phyloP scores from a whole-genome alignment of 2,888 invertebrate genomes.

The Hydrotaea diabolus region DNA sequence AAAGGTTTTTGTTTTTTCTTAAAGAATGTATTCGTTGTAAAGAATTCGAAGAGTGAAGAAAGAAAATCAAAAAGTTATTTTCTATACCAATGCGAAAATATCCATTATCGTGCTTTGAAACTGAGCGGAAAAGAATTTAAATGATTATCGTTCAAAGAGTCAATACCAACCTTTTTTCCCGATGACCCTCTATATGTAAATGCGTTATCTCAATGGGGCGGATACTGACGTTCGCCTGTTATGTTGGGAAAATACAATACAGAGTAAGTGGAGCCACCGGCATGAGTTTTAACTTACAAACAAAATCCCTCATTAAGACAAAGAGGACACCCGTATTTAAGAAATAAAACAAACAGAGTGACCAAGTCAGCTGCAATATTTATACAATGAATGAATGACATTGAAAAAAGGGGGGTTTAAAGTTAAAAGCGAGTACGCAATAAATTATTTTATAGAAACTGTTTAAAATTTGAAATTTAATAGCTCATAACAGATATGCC shows the following conservation, averaged over 20 bases:
- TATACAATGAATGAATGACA: too few relatives aligned
- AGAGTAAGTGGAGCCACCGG: too few relatives aligned
- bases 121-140: conserved; percentile 12
- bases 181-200: not conserved
- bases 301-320: too few relatives aligned
- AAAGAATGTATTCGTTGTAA: not conserved
- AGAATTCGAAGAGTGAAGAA: not conserved
- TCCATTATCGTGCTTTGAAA: not conserved
- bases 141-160: conserved; percentile 14
- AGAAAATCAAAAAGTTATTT: not conserved
- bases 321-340: too few relatives aligned
- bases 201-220: not conserved
- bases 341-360: too few relatives aligned
- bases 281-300: too few relatives aligned
- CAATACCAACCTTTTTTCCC: not conserved
- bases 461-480: too few relatives aligned
- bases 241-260: not conserved
- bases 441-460: too few relatives aligned
- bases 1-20: not conserved
- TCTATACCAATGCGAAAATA: not conserved
- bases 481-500: too few relatives aligned
- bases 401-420: too few relatives aligned
- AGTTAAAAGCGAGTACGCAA: too few relatives aligned
- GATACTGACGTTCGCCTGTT: not conserved
- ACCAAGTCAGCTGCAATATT: too few relatives aligned